Base-by-base conservation (phyloP, 2,797 vertebrate genomes). In the Tarsius wallacei region DNA sequence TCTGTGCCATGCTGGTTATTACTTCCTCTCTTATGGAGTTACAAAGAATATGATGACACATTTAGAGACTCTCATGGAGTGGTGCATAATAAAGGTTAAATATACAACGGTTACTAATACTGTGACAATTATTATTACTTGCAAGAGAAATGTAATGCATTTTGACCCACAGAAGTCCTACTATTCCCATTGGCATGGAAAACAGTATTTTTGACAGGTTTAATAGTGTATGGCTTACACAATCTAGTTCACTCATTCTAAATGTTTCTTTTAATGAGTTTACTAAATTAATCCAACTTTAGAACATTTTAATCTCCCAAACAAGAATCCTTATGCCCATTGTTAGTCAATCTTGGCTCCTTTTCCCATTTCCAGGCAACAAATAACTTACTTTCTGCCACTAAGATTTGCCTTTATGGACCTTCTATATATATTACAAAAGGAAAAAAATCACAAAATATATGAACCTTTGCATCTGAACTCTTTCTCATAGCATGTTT, bases 161-260 rank as follows among this genome's bases (percentile, higher is more conserved):
- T 42, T 87, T 82, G 33, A 81, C 73, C 55, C 10, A 59, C 59
- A 70, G 31, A 96, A 84, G 9, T 31, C 22, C 31, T 59, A 2
- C 10, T 70, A 59, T 76, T 66, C n/a, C 28, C 36, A 66, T 73
- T 82, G 33, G 0, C 87, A 17, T 73, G 22, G 49, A 84, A 57
- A 80, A 42, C 92, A 97, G 61, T 87, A 88, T 89, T 76, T 98
- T 97, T 95, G 97, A 86, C 87, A 96, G 77, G 16, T 82, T 73
- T 61, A 74, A 36, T 53, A 42, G 0, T 26, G 31, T 63, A 31
- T 57, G 74, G 68, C 22, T 85, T 66, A 64, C 0, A 87, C 15
- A 78, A 31, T 6, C 4, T 51, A 85, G 57, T 73, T 82, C 24
- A 91, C 0, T 71, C 26, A 71, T 47, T 89, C 80, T n/a, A 93